phyloP scores from a whole-genome alignment of 2,113 vertebrate genomes.

The Speoplatyrhinus poulsoni region DNA sequence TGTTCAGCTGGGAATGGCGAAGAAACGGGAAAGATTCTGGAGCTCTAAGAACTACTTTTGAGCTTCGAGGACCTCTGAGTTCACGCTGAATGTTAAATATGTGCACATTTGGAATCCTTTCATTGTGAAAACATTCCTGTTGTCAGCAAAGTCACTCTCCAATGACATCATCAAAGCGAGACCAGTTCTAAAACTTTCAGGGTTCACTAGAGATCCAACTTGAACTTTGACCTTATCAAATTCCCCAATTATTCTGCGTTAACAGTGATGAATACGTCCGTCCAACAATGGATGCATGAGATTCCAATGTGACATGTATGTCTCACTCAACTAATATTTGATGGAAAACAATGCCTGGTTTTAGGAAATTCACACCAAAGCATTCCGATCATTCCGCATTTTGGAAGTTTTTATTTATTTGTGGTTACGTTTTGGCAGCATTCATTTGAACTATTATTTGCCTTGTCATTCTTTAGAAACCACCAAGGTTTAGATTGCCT shows the following conservation, averaged over 20 bases:
- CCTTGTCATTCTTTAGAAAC: conserved; percentile 9
- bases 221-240: conserved; percentile 56
- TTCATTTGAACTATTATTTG: conserved; percentile 8
- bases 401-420: conserved; percentile 3
- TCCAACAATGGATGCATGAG: conserved; percentile 42
- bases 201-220: conserved; percentile 47
- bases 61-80: neutral
- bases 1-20: neutral
- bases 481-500: conserved; percentile 21
- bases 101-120: conserved; percentile 3
- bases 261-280: conserved; percentile 30
- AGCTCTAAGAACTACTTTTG: too few relatives aligned
- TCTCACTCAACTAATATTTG: conserved; percentile 14
- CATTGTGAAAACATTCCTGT: conserved; percentile 35
- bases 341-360: conserved; percentile 2
- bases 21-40: neutral
- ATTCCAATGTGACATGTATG: conserved; percentile 59
- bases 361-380: conserved; percentile 2
- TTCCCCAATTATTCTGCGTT: conserved; percentile 29
- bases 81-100: neutral
- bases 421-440: neutral
- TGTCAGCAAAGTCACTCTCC: conserved; percentile 28
- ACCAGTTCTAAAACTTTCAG: conserved; percentile 43
- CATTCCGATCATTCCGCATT: neutral
- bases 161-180: conserved; percentile 45